These are phyloP conservation scores for Calycopis cecrops DNA, from an alignment of 1,140 invertebrate species.

Conservation along the genomic window DNA sequence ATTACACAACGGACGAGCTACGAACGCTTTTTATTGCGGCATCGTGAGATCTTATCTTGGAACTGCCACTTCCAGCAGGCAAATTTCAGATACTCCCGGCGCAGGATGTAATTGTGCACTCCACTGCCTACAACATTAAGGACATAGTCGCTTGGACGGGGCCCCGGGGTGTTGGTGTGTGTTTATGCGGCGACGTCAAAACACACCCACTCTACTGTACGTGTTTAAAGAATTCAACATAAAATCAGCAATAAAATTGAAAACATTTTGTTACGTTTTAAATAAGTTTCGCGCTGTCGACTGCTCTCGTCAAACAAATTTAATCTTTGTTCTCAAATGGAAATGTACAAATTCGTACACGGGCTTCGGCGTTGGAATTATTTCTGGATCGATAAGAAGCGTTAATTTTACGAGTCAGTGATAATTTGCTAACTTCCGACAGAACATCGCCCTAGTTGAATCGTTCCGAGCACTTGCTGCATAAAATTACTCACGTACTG, in stretches of 20 bases:
- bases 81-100: conserved; percentile 63
- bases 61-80: conserved; percentile 72
- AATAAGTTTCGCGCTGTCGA: conserved; percentile 62
- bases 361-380: conserved; percentile 51
- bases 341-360: conserved; percentile 52
- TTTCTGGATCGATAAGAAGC: conserved; percentile 71
- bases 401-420: conserved; percentile 74
- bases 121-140: conserved; percentile 38
- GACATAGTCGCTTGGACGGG: conserved; percentile 30
- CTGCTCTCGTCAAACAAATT: conserved; percentile 39
- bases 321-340: conserved; percentile 46
- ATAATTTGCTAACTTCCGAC: conserved; percentile 75
- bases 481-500: conserved; percentile 46
- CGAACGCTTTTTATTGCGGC: conserved; percentile 73
- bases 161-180: conserved; percentile 34
- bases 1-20: conserved; percentile 73
- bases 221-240: conserved; percentile 73
- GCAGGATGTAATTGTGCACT: conserved; percentile 37
- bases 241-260: conserved; percentile 74
- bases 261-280: conserved; percentile 74
- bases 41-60: conserved; percentile 73
- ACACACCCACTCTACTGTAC: conserved; percentile 50
- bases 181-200: conserved; percentile 44
- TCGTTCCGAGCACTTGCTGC: conserved; percentile 64
- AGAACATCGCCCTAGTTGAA: conserved; percentile 67